phyloP scores from a whole-genome alignment of 2,797 vertebrate genomes.

The Pseudochaenichthys georgianus region DNA sequence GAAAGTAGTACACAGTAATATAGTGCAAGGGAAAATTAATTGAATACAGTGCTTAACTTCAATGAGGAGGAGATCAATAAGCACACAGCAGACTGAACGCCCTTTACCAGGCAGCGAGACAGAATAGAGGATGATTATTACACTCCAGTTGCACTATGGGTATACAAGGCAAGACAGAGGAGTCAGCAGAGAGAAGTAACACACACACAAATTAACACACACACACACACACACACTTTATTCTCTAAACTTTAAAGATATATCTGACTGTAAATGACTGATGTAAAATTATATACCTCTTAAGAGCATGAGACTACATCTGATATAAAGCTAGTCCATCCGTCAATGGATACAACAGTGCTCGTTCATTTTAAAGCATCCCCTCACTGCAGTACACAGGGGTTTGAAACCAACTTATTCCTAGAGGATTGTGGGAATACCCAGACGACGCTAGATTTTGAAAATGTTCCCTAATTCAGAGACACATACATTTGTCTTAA shows the following conservation, averaged over 20 bases:
- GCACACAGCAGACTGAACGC: constrained; percentile 38
- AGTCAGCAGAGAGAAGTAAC: constrained; percentile 33
- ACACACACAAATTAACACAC: constrained; percentile 5
- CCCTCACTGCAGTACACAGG: background rate
- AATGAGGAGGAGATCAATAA: constrained; percentile 59
- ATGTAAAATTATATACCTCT: background rate
- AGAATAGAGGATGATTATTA: constrained; percentile 70
- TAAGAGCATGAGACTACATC: constrained; percentile 13
- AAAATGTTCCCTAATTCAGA: background rate
- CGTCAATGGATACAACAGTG: background rate
- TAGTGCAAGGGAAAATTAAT: constrained; percentile 29
- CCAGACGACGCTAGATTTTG: background rate
- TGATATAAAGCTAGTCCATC: constrained; percentile 11
- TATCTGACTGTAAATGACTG: constrained; percentile 26
- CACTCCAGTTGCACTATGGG: constrained; percentile 48
- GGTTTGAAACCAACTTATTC: background rate
- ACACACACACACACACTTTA: constrained; percentile 9
- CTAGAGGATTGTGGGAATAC: background rate
- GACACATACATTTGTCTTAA: background rate
- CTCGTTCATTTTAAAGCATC: background rate
- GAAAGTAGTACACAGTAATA: constrained; percentile 25
- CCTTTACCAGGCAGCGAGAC: constrained; percentile 48
- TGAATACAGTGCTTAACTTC: constrained; percentile 48
- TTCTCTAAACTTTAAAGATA: constrained; percentile 1
- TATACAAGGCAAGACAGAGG: constrained; percentile 47